Percentiles rank a stretch among this genome's conserved stretches.
Evolutionary conservation across 2,113 vertebrate genomes (phyloP).

Genomic region (Aix galericulata): DNA sequence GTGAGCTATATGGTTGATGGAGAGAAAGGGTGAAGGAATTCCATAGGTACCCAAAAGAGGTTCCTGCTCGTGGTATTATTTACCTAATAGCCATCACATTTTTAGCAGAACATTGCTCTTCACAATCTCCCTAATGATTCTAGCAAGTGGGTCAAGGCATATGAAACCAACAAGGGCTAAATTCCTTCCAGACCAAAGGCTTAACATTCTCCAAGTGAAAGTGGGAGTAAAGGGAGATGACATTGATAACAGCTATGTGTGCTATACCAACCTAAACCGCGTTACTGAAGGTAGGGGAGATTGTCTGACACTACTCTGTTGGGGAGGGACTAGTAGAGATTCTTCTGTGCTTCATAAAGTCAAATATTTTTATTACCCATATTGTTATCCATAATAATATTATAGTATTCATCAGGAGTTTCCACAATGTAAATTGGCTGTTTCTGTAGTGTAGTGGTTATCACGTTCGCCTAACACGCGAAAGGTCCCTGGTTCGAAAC

Average conservation of each 20-base stretch:
- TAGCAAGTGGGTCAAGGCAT: neutral
- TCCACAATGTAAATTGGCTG: rapidly evolving
- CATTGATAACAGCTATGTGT: neutral
- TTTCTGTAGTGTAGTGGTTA: constrained; percentile 75
- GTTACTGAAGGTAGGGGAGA: neutral
- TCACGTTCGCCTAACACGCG: constrained; percentile 71
- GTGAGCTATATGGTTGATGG: neutral
- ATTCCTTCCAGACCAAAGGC: neutral
- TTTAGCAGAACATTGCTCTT: neutral
- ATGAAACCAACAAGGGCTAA: neutral
- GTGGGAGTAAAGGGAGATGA: neutral
- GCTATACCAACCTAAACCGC: neutral
- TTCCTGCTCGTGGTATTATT: neutral
- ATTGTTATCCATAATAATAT: neutral
- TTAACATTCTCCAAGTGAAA: neutral
- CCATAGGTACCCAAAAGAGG: neutral
- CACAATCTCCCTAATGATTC: neutral
- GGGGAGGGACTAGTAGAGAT: neutral
- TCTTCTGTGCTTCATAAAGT: neutral
- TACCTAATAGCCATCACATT: neutral
- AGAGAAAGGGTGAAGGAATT: neutral
- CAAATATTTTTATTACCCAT: neutral
- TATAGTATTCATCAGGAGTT: neutral
- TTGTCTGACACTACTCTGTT: neutral
- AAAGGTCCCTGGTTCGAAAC: constrained; percentile 69